A percentile compares a stretch with the other conserved stretches of the same genome.
phyloP scores from a whole-genome alignment of 2,113 vertebrate species.

The Callaeas wilsoni region DNA sequence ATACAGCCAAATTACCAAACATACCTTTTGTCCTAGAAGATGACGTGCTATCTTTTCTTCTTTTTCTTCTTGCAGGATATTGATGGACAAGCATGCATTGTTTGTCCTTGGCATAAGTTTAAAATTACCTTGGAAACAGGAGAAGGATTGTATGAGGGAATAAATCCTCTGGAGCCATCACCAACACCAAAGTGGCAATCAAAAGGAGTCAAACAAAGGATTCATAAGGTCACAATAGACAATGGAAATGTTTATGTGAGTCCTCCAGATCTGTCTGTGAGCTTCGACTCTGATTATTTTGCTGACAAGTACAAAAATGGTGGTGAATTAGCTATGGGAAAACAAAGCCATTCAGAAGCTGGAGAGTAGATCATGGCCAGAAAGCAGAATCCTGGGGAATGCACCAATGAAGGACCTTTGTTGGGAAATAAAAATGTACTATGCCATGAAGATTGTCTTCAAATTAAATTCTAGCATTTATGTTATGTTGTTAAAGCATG shows the following conservation, averaged over 20 bases:
- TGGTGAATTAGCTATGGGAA: conserved; percentile 31
- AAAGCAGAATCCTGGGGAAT: neutral
- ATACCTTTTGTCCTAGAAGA: neutral
- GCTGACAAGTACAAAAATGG: conserved; percentile 80
- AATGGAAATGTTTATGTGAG: conserved; percentile 82
- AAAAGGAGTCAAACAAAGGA: conserved; percentile 90
- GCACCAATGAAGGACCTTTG: neutral
- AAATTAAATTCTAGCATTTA: neutral
- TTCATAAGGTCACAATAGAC: conserved; percentile 76
- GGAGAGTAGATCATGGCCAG: neutral
- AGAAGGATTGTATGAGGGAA: conserved; percentile 84
- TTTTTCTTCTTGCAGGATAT: conserved; percentile 76
- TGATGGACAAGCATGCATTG: conserved; percentile 81
- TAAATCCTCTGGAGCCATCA: conserved; percentile 69
- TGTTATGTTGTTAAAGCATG: neutral
- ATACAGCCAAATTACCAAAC: neutral
- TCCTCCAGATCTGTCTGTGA: conserved; percentile 68
- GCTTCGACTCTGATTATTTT: conserved; percentile 87
- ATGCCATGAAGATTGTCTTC: neutral
- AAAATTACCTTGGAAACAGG: conserved; percentile 86
- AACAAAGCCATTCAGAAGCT: neutral
- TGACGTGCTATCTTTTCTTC: neutral
- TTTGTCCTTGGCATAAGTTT: conserved; percentile 93
- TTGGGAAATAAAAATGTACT: neutral
- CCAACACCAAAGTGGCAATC: conserved; percentile 79